A percentile compares a stretch with the other conserved stretches of the same genome.
These are phyloP conservation scores for Pomacea canaliculata DNA, from an alignment of 2,888 invertebrate genomes.

Conservation along the genomic window DNA sequence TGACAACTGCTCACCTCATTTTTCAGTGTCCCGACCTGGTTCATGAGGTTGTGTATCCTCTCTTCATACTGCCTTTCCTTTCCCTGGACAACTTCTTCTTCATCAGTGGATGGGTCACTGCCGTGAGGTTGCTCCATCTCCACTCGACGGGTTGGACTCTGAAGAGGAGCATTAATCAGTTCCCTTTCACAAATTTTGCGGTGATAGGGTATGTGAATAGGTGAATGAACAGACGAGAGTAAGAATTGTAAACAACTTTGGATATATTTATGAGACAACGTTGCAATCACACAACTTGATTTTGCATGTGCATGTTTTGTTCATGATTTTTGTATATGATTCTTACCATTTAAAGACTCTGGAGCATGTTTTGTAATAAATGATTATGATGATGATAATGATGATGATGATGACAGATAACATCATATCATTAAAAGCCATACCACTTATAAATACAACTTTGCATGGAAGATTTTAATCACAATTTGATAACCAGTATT, in stretches of 20 bases:
- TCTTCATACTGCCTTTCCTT: constrained; percentile 64
- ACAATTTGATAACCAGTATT: too few relatives aligned
- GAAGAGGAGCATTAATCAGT: neutral
- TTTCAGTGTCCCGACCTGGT: constrained; percentile 65
- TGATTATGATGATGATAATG: too few relatives aligned
- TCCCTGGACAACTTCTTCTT: constrained; percentile 57
- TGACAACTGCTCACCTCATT: constrained; percentile 57
- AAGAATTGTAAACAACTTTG: neutral
- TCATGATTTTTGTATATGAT: too few relatives aligned
- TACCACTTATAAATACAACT: too few relatives aligned
- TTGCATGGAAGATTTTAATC: too few relatives aligned
- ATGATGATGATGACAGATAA: too few relatives aligned
- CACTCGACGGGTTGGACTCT: constrained; percentile 60
- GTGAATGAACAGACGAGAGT: neutral
- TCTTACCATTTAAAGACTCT: too few relatives aligned
- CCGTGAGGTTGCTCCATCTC: constrained; percentile 46
- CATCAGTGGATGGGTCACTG: constrained; percentile 62
- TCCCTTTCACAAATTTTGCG: neutral
- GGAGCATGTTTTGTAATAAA: too few relatives aligned
- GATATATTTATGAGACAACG: too few relatives aligned
- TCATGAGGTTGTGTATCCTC: constrained; percentile 65
- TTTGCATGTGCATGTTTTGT: too few relatives aligned
- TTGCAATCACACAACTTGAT: too few relatives aligned
- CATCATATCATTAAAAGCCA: too few relatives aligned
- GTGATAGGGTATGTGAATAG: neutral